Conservation (phyloP, 2,888 invertebrate species). For the Megaustenia siamemsis region DNA sequence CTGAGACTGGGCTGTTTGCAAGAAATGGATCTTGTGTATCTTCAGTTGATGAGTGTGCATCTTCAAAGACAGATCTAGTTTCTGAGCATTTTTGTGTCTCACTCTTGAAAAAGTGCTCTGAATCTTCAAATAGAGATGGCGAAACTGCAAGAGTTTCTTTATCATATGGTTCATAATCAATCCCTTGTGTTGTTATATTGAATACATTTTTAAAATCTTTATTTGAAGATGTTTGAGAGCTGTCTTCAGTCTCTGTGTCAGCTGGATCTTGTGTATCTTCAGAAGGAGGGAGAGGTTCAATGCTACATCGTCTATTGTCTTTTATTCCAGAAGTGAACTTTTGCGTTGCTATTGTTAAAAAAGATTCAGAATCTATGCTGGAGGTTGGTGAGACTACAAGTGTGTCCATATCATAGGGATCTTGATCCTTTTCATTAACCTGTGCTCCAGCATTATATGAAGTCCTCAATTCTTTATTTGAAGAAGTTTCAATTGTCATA, state of each 20-base stretch:
- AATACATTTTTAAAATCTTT: not conserved
- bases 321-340: not conserved
- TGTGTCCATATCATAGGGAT: not conserved
- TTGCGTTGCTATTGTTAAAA: not conserved
- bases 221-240: not conserved
- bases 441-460: not conserved
- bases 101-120: not conserved
- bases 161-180: not conserved
- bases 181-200: not conserved
- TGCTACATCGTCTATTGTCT: too few relatives aligned
- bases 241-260: not conserved
- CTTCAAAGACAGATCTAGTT: not conserved
- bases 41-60: not conserved
- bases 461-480: not conserved
- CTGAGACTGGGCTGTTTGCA: not conserved
- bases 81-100: not conserved
- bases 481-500: not conserved
- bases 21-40: slow-evolving; percentile 6
- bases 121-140: not conserved
- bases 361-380: too few relatives aligned
- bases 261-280: not conserved
- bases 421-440: too few relatives aligned
- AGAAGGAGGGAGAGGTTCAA: not conserved
- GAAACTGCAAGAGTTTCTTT: slow-evolving; percentile 11
- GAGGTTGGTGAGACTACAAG: not conserved